phyloP scores from a whole-genome alignment of 1,140 invertebrate species.

The Piezodorus guildinii region DNA sequence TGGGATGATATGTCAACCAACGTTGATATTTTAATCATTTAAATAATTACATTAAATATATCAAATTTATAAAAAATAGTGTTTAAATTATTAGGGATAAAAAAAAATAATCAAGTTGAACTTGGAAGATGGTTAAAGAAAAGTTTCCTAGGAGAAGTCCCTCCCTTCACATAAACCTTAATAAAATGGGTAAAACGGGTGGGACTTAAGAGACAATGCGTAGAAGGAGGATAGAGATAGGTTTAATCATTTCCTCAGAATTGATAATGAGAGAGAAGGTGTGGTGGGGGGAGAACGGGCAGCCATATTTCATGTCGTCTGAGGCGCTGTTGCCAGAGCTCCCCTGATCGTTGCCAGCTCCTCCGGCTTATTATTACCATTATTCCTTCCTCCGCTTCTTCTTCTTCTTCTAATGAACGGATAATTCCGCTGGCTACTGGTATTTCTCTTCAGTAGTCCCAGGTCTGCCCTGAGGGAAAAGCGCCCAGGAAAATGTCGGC shows the following conservation, averaged over 20 bases:
- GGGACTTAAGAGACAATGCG: neutral
- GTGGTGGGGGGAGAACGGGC: constrained; percentile 5
- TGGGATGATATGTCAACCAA: too few species aligned
- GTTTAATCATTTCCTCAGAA: constrained; percentile 19
- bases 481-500: too few species aligned
- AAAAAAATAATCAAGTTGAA: too few species aligned
- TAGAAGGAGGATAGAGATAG: constrained; percentile 9
- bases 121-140: too few species aligned
- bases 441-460: too few species aligned
- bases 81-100: too few species aligned
- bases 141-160: too few species aligned
- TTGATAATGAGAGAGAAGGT: constrained; percentile 16
- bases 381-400: constrained; percentile 2
- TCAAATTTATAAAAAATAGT: too few species aligned
- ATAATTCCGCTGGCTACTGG: constrained; percentile 4
- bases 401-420: constrained; percentile 7
- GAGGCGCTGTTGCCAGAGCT: constrained; percentile 21
- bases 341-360: constrained; percentile 18
- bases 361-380: constrained; percentile 15
- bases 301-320: constrained; percentile 27
- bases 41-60: too few species aligned
- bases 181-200: neutral
- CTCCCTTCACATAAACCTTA: too few species aligned
- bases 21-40: too few species aligned
- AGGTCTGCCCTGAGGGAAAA: too few species aligned